These are phyloP conservation scores for Danio aesculapii DNA, from an alignment of 2,797 vertebrate genomes.

Conservation along the genomic window DNA sequence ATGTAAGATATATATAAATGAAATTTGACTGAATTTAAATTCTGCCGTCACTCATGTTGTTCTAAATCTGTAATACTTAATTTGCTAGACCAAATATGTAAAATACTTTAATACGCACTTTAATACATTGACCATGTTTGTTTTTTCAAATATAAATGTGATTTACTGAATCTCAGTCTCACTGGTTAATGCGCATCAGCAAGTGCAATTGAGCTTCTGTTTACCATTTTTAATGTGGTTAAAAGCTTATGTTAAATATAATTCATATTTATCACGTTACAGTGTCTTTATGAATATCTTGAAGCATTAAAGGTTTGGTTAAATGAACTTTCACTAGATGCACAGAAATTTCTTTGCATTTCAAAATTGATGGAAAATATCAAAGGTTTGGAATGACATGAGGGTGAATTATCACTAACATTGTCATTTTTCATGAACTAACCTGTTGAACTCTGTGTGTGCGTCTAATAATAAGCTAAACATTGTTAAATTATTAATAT, in stretches of 20 bases:
- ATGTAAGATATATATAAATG: too few relatives aligned
- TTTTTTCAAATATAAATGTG: too few relatives aligned
- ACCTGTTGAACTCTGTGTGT: neutral
- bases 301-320: neutral
- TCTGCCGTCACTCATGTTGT: neutral
- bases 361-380: neutral
- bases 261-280: neutral
- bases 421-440: neutral
- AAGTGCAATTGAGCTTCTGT: neutral
- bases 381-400: neutral
- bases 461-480: neutral
- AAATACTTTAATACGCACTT: too few relatives aligned
- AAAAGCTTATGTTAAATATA: too few relatives aligned
- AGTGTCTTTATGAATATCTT: constrained; percentile 4
- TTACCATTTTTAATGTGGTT: neutral
- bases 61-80: neutral
- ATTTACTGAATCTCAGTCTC: too few relatives aligned
- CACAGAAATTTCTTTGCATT: neutral
- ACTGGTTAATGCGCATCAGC: neutral
- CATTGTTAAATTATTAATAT: neutral
- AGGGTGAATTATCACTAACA: neutral
- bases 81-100: neutral
- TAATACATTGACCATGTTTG: too few relatives aligned
- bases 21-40: too few relatives aligned
- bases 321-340: neutral